A percentile compares a stretch with the other conserved stretches of the same genome.
Conservation (phyloP, 30 jellyfish, hydroid and myxozoan species). For the Aurelia sp. region DNA sequence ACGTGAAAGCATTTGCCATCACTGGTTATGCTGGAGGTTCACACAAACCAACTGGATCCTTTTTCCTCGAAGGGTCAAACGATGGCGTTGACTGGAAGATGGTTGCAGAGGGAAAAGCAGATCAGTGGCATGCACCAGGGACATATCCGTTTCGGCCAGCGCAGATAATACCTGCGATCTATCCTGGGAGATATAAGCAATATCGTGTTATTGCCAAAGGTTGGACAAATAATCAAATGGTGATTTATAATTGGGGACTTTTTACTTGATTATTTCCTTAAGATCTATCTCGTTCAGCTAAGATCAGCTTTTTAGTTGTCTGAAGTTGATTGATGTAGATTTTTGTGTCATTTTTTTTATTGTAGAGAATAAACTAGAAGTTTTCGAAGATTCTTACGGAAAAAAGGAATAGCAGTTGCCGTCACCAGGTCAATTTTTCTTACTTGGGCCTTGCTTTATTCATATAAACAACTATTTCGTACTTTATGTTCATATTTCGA, state of each 20-base stretch:
- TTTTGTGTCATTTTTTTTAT: too few species aligned
- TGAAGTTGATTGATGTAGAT: too few species aligned
- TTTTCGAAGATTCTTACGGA: too few species aligned
- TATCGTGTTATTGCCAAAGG: constrained; percentile 59
- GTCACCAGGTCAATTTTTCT: too few species aligned
- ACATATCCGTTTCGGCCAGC: constrained; percentile 13
- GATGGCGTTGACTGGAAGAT: constrained; percentile 42
- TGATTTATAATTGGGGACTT: constrained; percentile 47
- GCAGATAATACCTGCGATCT: constrained; percentile 29
- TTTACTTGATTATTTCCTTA: neutral
- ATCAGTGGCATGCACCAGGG: constrained; percentile 35
- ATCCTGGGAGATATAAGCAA: constrained; percentile 16
- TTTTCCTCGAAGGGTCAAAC: constrained; percentile 25
- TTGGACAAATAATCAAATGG: constrained; percentile 45
- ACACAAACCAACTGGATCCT: constrained; percentile 41
- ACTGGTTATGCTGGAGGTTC: constrained; percentile 51
- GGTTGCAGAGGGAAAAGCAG: constrained; percentile 18
- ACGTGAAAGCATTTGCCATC: constrained; percentile 33
- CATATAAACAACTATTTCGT: too few species aligned
- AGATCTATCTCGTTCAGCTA: too few species aligned
- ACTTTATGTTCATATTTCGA: too few species aligned
- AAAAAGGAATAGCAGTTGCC: too few species aligned
- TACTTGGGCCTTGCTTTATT: too few species aligned
- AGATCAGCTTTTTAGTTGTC: too few species aligned
- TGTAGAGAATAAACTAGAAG: too few species aligned